These are phyloP conservation scores for Oncopodura yosiiana DNA, from an alignment of 1,140 invertebrate genomes.

Conservation along the genomic window DNA sequence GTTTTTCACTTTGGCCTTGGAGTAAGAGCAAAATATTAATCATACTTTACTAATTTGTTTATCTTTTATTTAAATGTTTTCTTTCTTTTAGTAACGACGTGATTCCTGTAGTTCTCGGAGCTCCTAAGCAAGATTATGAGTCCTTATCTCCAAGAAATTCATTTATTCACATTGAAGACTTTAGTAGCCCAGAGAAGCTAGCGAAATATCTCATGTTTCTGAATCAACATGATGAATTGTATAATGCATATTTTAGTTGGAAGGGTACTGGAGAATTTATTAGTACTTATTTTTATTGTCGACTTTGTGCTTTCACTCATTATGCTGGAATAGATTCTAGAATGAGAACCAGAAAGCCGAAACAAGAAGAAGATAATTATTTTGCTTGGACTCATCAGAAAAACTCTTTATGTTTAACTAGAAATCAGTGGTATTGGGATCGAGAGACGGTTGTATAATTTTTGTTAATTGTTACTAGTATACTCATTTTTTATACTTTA, in stretches of 20 bases:
- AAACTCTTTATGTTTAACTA: too few relatives aligned
- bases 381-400: too few relatives aligned
- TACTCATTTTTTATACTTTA: too few relatives aligned
- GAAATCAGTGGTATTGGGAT: too few relatives aligned
- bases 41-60: background rate
- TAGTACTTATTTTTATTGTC: constrained; percentile 33
- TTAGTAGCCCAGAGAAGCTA: constrained; percentile 43
- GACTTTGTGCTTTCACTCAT: constrained; percentile 34
- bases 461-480: too few relatives aligned
- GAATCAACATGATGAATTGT: constrained; percentile 37
- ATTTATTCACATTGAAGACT: constrained; percentile 52
- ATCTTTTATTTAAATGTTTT: background rate
- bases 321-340: too few relatives aligned
- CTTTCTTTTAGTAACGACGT: constrained; percentile 36
- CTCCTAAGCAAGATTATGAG: constrained; percentile 43
- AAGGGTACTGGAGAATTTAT: constrained; percentile 36
- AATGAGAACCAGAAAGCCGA: too few relatives aligned
- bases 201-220: constrained; percentile 46
- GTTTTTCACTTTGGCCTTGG: constrained; percentile 82
- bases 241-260: constrained; percentile 37
- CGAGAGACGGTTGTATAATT: too few relatives aligned
- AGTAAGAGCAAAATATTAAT: constrained; percentile 48
- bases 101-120: constrained; percentile 62
- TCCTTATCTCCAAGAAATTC: constrained; percentile 52
- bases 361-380: too few relatives aligned